Evolutionary conservation across 2,113 vertebrate genomes (phyloP).

Genomic region (Rhinolophus sinicus): DNA sequence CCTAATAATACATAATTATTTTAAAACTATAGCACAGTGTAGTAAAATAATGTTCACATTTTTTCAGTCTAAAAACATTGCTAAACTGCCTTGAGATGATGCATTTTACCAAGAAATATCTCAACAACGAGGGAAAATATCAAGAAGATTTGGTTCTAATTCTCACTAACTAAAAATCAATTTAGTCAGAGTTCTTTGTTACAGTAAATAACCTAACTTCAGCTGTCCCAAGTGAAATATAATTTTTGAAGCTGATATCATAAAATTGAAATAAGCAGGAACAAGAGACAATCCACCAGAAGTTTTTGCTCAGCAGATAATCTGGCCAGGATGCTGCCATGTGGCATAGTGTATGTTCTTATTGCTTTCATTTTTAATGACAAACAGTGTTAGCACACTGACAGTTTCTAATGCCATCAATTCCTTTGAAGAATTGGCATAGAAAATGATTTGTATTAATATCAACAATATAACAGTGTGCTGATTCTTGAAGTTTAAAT

Average conservation of each 20-base stretch:
- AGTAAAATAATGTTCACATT: not conserved
- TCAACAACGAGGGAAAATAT: not conserved
- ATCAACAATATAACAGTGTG: not conserved
- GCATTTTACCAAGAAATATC: not conserved
- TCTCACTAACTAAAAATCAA: not conserved
- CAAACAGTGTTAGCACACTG: not conserved
- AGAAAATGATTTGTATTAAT: not conserved
- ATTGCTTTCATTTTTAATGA: not conserved
- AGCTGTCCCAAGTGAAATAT: not conserved
- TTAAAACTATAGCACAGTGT: not conserved
- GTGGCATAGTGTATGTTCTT: not conserved
- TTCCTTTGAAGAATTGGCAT: not conserved
- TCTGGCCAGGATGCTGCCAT: not conserved
- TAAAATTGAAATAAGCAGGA: not conserved
- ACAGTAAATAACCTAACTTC: not conserved
- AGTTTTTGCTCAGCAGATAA: not conserved
- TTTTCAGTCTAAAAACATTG: not conserved
- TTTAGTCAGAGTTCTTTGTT: not conserved
- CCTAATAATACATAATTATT: not conserved
- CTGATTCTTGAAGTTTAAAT: not conserved
- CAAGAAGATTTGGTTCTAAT: not conserved
- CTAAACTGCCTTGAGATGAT: not conserved
- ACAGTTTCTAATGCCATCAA: not conserved
- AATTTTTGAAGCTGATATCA: not conserved
- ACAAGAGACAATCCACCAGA: not conserved